Evolutionary conservation across 2,113 vertebrate genomes (phyloP).

Genomic region (Cathartes aura): DNA sequence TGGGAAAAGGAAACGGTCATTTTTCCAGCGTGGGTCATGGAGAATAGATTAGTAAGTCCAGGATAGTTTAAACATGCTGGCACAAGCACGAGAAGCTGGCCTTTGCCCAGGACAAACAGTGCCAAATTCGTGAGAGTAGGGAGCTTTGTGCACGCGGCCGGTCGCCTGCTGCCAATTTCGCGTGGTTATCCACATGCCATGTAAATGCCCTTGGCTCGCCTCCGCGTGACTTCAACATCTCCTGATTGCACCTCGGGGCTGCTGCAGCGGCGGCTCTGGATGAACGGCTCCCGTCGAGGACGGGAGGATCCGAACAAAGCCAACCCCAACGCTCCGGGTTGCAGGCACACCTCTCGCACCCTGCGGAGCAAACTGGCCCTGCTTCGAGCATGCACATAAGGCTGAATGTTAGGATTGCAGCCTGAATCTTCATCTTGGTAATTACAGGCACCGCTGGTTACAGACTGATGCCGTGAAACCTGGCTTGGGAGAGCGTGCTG

Average conservation of each 20-base stretch:
- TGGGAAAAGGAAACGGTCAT: conserved; percentile 57
- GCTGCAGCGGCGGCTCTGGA: neutral
- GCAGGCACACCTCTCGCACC: neutral
- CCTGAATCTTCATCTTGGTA: neutral
- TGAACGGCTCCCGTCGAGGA: rapidly evolving
- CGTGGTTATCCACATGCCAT: neutral
- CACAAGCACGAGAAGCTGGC: conserved; percentile 30
- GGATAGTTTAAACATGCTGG: neutral
- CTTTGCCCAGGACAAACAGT: conserved; percentile 39
- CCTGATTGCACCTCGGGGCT: neutral
- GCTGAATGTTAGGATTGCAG: rapidly evolving
- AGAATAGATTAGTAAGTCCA: conserved; percentile 39
- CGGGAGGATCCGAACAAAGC: neutral
- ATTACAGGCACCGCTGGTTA: neutral
- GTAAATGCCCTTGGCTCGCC: neutral
- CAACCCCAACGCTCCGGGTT: rapidly evolving
- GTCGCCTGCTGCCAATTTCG: neutral
- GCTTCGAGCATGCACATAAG: rapidly evolving
- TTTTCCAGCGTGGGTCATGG: conserved; percentile 58
- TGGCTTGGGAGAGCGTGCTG: neutral
- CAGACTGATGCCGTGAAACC: neutral
- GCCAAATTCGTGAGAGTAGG: neutral
- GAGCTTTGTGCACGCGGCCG: neutral
- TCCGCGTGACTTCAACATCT: rapidly evolving
- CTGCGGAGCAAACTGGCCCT: rapidly evolving